These are phyloP conservation scores for Sapayoa aenigma DNA, from an alignment of 2,113 vertebrate genomes.

Conservation along the genomic window DNA sequence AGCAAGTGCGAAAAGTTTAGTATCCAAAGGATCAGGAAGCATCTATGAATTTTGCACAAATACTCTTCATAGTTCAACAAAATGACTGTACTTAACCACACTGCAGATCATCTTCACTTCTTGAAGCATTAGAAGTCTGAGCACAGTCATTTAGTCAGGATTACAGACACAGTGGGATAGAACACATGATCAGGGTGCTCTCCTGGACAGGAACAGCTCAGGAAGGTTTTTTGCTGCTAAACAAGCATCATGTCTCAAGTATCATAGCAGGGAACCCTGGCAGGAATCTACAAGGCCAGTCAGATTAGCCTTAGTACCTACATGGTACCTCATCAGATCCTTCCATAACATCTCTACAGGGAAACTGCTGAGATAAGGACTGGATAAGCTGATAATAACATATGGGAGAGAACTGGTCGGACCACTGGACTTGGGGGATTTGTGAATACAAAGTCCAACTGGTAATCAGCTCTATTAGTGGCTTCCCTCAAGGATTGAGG, in stretches of 20 bases:
- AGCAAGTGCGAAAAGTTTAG: background rate
- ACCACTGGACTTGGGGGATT: background rate
- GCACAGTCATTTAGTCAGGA: background rate
- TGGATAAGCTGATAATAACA: background rate
- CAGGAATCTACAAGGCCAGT: background rate
- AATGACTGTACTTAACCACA: background rate
- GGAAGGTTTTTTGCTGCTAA: background rate
- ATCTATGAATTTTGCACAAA: background rate
- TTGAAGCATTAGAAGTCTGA: background rate
- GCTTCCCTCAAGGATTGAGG: background rate
- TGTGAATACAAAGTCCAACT: background rate
- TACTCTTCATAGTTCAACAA: background rate
- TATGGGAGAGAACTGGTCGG: rapidly evolving
- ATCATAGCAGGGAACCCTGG: background rate
- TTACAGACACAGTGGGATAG: background rate
- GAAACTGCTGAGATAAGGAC: background rate
- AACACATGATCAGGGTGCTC: background rate
- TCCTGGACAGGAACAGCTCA: background rate
- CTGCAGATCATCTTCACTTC: background rate
- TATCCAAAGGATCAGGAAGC: background rate
- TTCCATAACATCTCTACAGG: background rate
- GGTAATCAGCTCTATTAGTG: background rate
- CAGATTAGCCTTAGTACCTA: background rate
- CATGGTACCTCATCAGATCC: background rate
- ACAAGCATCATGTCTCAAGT: background rate